phyloP scores from a whole-genome alignment of 2,113 vertebrate genomes.

The Muntiacus muntjak region DNA sequence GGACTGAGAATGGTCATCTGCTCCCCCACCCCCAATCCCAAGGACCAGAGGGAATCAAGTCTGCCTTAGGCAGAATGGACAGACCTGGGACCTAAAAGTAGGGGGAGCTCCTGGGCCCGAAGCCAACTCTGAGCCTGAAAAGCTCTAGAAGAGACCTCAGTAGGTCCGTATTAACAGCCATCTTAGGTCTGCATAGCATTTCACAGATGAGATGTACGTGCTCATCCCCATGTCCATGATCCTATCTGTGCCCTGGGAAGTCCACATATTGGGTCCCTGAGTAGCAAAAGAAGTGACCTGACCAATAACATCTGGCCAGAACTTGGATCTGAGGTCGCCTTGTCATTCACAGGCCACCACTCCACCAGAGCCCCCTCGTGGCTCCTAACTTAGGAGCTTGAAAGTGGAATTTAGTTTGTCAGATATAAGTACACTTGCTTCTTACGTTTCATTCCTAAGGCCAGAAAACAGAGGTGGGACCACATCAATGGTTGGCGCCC shows the following conservation, averaged over 20 bases:
- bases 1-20: not conserved
- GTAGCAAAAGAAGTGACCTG: not conserved
- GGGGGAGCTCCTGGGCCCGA: not conserved
- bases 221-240: not conserved
- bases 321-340: not conserved
- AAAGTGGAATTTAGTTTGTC: not conserved
- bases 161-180: not conserved
- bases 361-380: not conserved
- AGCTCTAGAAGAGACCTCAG: not conserved
- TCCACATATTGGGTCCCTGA: not conserved
- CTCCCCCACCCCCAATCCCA: not conserved
- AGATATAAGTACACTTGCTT: not conserved
- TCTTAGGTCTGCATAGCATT: not conserved
- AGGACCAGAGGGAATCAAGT: not conserved
- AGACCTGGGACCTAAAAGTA: not conserved
- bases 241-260: not conserved
- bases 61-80: not conserved
- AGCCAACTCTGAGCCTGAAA: not conserved
- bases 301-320: not conserved
- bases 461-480: not conserved
- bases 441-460: not conserved
- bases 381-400: not conserved
- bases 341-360: not conserved
- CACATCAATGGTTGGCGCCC: not conserved
- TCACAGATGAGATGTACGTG: not conserved